Evolutionary conservation across 2,113 vertebrate genomes (phyloP).

Genomic region (Myodes glareolus): DNA sequence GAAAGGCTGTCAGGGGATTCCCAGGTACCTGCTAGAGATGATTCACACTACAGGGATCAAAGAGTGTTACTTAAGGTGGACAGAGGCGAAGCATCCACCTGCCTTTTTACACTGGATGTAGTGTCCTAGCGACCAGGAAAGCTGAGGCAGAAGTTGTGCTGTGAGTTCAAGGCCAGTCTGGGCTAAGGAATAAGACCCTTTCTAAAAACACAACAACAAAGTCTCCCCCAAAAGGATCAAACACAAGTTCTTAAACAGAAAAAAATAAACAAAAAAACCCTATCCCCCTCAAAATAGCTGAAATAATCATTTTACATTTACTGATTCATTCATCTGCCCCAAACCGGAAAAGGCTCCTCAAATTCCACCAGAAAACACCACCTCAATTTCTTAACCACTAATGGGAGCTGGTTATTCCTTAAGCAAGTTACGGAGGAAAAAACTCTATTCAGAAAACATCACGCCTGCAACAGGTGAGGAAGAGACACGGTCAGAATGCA

Average conservation of each 20-base stretch:
- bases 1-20: not conserved
- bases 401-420: not conserved
- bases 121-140: not conserved
- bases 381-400: not conserved
- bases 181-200: not conserved
- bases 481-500: conserved; percentile 18
- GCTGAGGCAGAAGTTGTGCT: not conserved
- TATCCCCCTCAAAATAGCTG: not conserved
- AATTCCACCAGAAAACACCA: conserved; percentile 38
- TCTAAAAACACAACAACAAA: not conserved
- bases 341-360: conserved; percentile 29
- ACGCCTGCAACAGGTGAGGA: conserved; percentile 75
- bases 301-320: conserved; percentile 32
- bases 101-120: not conserved
- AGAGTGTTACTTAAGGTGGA: conserved; percentile 7
- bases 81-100: not conserved
- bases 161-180: not conserved
- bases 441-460: conserved; percentile 28
- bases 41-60: not conserved
- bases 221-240: not conserved
- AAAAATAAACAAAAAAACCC: not conserved
- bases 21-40: not conserved
- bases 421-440: not conserved
- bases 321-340: not conserved
- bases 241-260: not conserved